A percentile compares a stretch with the other conserved stretches of the same genome.
These are phyloP conservation scores for Theretra japonica DNA, from an alignment of 2,888 invertebrate genomes.

Conservation along the genomic window DNA sequence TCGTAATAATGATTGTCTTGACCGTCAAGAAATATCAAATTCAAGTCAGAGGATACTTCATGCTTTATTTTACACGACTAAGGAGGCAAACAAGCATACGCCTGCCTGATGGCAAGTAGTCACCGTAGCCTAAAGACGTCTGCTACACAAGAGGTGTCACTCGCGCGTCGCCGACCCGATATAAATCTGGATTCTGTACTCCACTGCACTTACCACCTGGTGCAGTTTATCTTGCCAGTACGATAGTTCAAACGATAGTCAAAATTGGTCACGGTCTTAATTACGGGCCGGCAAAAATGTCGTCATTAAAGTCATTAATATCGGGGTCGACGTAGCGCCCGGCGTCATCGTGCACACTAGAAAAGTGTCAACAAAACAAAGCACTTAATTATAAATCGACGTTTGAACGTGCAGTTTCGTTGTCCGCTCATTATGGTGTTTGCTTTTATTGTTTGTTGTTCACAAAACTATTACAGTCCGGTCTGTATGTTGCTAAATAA, in stretches of 20 bases:
- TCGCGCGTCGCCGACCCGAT: too few species aligned
- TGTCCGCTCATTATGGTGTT: constrained; percentile 1
- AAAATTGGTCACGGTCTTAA: constrained; percentile 55
- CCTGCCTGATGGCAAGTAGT: too few species aligned
- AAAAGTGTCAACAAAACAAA: constrained; percentile 26
- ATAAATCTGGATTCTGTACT: too few species aligned
- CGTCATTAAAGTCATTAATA: constrained; percentile 63
- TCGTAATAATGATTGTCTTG: too few species aligned
- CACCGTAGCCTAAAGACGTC: too few species aligned
- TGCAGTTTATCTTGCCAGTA: neutral
- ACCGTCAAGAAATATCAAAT: too few species aligned
- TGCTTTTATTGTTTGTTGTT: neutral
- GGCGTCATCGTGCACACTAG: constrained; percentile 40
- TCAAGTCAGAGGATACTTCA: too few species aligned
- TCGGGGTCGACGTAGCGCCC: constrained; percentile 58
- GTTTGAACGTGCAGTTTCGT: neutral
- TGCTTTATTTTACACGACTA: too few species aligned
- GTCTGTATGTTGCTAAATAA: neutral
- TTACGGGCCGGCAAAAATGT: constrained; percentile 58
- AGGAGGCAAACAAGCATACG: too few species aligned
- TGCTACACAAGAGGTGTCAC: too few species aligned
- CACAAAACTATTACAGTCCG: neutral
- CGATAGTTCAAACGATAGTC: constrained; percentile 36
- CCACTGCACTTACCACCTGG: too few species aligned
- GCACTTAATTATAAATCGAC: neutral